A percentile compares a stretch with the other conserved stretches of the same genome.
phyloP scores from a whole-genome alignment of 2,113 vertebrate genomes.

The Siniperca knerii region DNA sequence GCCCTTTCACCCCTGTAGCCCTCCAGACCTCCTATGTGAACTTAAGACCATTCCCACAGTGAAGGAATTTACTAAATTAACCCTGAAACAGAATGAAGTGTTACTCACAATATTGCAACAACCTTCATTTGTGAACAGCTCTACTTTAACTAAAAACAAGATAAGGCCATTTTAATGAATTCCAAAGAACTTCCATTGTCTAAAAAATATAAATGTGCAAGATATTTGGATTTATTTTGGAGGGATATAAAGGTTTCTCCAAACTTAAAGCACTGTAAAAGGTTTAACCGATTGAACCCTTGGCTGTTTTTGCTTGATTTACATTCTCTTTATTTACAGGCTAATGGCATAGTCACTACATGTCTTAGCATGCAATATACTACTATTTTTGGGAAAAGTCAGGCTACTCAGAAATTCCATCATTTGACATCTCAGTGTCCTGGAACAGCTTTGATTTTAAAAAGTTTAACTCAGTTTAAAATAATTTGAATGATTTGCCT shows the following conservation, averaged over 20 bases:
- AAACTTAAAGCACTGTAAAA: neutral
- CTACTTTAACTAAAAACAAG: neutral
- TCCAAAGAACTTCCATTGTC: neutral
- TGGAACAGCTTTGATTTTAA: neutral
- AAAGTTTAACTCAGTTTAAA: too few species aligned
- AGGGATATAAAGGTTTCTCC: neutral
- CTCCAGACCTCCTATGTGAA: slow-evolving; percentile 11
- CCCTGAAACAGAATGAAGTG: neutral
- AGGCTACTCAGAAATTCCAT: too few species aligned
- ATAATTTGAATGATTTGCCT: too few species aligned
- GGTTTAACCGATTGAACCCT: neutral
- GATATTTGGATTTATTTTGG: neutral
- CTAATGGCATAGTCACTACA: neutral
- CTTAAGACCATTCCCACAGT: slow-evolving; percentile 59
- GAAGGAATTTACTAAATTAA: slow-evolving; percentile 47
- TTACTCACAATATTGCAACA: neutral
- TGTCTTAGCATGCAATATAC: too few species aligned
- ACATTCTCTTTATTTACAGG: neutral
- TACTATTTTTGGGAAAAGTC: too few species aligned
- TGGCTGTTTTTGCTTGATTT: neutral
- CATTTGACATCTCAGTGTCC: neutral
- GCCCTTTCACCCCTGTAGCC: slow-evolving; percentile 34
- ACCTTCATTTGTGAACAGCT: neutral
- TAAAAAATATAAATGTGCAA: neutral
- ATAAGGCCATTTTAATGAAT: neutral